Evolutionary conservation across 2,113 vertebrate species (phyloP), one percentile per base, ranked within the genome.

Genomic region (Monopterus albus): DNA sequence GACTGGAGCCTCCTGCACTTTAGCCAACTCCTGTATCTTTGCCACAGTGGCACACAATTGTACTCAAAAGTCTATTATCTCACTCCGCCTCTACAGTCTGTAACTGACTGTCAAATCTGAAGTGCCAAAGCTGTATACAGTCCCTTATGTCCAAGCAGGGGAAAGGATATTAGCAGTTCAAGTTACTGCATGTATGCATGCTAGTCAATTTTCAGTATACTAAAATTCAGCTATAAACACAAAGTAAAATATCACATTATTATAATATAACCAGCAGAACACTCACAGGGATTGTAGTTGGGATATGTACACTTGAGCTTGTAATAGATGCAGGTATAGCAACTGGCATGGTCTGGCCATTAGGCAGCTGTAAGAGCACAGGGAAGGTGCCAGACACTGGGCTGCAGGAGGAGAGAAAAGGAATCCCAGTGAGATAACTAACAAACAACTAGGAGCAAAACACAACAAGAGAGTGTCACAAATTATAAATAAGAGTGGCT

Each of bases 261-360:
- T 45, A 55, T 12, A 43, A 40, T 6, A 18, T 25, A 25, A 20
- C 20, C 31, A 50, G 15, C 18, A 17, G 15, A 31, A 46, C 55
- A 95, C 97, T 95, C 94, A 99, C 96, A 90, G 97, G 97, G 91
- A 98, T 96, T 92, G 96, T 93, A 90, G 97, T 93, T 91, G 96
- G 96, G 90, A 98, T 97, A 92, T 98, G 97, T 82, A 97, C 95
- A 92, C 95, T 97, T 88, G 97, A 96, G 94, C 94, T 98, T 92
- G 98, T 95, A 90, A 98, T 97, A 88, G 98, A 95, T 65, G 97
- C 96, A 89, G 98, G 97, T 92, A 99, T 96, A 88, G 97, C 95
- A 73, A 99, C 95, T 82, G 98, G 97, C 97, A 98, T 96, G 84
- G 97, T 98, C 91, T 99, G 97, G 91, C 97, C 96, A 83, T 98